Evolutionary conservation across 2,113 vertebrate genomes (phyloP).

Genomic region (Macroglossus sobrinus): DNA sequence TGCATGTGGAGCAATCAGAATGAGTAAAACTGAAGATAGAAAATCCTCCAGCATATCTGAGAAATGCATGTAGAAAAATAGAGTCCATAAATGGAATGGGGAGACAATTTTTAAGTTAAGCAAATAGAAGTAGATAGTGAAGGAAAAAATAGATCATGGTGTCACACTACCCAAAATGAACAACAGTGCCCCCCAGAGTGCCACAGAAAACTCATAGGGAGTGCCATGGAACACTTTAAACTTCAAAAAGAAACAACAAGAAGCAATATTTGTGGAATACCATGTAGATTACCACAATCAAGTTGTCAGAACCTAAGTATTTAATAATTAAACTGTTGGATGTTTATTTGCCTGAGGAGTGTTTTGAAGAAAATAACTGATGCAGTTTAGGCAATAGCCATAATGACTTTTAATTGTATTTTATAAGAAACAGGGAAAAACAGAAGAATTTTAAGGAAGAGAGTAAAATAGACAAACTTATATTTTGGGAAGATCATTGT

Average conservation of each 20-base stretch:
- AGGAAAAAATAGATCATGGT: not conserved
- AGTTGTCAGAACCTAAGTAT: not conserved
- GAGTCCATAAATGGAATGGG: not conserved
- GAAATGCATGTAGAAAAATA: not conserved
- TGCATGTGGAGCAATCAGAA: not conserved
- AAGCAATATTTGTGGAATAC: not conserved
- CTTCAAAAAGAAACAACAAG: not conserved
- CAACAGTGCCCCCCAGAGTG: not conserved
- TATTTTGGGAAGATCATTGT: not conserved
- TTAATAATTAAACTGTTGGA: not conserved
- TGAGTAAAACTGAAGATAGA: not conserved
- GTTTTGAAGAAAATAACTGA: not conserved
- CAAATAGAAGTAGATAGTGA: not conserved
- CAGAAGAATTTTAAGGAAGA: not conserved
- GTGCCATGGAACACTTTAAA: not conserved
- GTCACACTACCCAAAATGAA: not conserved
- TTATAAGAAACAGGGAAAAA: not conserved
- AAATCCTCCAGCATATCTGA: not conserved
- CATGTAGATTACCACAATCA: not conserved
- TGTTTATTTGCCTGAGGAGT: not conserved
- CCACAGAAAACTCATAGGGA: not conserved
- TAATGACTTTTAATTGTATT: not conserved
- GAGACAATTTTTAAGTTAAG: not conserved
- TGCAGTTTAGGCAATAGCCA: not conserved
- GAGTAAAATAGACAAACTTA: not conserved